phyloP scores from a whole-genome alignment of 2,888 invertebrate genomes.

The Mystacides longicornis region DNA sequence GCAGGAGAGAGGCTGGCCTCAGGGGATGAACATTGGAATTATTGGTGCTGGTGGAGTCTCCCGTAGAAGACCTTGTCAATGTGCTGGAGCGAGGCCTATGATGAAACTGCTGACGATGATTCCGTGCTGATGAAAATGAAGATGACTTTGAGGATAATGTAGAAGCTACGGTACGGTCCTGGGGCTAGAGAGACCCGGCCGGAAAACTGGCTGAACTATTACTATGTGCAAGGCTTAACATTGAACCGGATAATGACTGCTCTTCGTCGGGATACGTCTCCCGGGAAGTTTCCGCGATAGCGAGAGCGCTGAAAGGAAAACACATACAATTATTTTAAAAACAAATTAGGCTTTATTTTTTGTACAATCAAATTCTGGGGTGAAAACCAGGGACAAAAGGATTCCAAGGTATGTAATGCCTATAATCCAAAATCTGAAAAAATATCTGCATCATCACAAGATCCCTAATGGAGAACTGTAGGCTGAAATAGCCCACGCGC shows the following conservation, averaged over 20 bases:
- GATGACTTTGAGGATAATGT: not conserved
- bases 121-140: not conserved
- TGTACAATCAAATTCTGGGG: no score
- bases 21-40: slow-evolving; percentile 1
- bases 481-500: no score
- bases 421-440: no score
- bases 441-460: no score
- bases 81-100: slow-evolving; percentile 6
- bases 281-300: slow-evolving; percentile 84
- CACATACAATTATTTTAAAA: no score
- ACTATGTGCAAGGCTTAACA: slow-evolving; percentile 91
- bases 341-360: no score
- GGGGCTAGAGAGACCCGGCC: slow-evolving; percentile 62
- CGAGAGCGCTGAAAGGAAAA: slow-evolving; percentile 64
- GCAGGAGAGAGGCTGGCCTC: slow-evolving; percentile 9
- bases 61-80: not conserved
- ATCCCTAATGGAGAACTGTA: no score
- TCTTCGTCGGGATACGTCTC: slow-evolving; percentile 87
- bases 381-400: no score
- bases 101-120: not conserved
- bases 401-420: no score
- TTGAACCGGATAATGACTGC: slow-evolving; percentile 86
- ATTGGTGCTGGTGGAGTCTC: not conserved
- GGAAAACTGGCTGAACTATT: slow-evolving; percentile 91
- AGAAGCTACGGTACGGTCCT: not conserved